phyloP scores from a whole-genome alignment of 2,113 vertebrate species.

The Cnemophilus loriae region DNA sequence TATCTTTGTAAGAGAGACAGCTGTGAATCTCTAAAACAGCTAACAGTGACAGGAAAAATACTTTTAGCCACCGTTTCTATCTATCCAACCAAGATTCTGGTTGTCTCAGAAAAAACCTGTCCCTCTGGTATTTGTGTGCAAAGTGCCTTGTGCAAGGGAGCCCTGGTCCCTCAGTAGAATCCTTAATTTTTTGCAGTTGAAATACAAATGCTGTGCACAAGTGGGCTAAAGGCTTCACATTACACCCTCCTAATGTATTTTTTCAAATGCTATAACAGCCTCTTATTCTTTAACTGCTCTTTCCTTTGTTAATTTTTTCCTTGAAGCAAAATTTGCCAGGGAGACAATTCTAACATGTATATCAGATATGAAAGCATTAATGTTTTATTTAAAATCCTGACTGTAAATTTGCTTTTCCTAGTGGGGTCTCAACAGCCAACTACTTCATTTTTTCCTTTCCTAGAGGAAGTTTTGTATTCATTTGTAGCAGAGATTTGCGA shows the following conservation, averaged over 20 bases:
- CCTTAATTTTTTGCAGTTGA: background rate
- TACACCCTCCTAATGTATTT: background rate
- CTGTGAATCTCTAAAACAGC: background rate
- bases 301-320: background rate
- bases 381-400: background rate
- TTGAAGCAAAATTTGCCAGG: background rate
- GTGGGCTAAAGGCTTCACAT: background rate
- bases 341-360: background rate
- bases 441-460: background rate
- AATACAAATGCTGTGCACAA: background rate
- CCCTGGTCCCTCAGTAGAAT: background rate
- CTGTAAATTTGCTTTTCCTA: background rate
- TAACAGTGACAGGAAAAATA: background rate
- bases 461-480: background rate
- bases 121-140: background rate
- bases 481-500: background rate
- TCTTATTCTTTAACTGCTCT: background rate
- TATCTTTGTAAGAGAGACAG: background rate
- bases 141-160: background rate
- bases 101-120: background rate
- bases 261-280: background rate
- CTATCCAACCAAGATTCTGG: background rate
- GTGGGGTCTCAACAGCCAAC: background rate
- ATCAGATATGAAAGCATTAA: background rate
- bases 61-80: background rate